Evolutionary conservation across 2,113 vertebrate species (phyloP), one percentile per base, ranked within the genome.

Genomic region (Cyanoderma ruficeps): DNA sequence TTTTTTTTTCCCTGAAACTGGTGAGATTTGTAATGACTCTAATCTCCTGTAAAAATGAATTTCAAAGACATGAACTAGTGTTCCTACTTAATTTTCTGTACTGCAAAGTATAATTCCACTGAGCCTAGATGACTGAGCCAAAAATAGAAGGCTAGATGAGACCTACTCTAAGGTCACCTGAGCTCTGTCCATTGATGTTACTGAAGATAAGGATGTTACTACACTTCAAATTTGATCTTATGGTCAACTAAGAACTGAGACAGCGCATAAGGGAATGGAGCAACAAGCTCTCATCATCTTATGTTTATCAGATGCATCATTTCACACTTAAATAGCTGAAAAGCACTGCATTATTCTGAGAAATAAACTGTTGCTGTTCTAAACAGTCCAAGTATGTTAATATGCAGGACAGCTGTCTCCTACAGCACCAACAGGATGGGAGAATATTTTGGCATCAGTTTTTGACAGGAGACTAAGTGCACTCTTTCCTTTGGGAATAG

Each of bases 71-170:
- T 8, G 21, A 67, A 83, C 71, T 59, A 69, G 31, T 55, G 46
- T 9, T 42, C 25, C 50, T 85, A 60, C 16, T 71, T 87, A 79
- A 84, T 95, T 96, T 86, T 60, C 80, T 91, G 77, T 52, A 52
- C 37, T 63, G 67, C 68, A 90, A 77, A 93, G 31, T 39, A 83
- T 75, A 88, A 56, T 57, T 88, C 50, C 50, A 55, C 44, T 67
- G 63, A 96, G 59, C 76, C 44, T 72, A 50, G 77, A 88, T 41
- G 46, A 86, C 79, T 88, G 50, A 93, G 65, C 35, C 83, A 81
- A 86, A 94, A 93, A 94, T 83, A 96, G 90, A 88, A 86, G 21
- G 67, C 74, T 74, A 93, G 42, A 80, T 88, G 64, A 93, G 86
- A 95, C 46, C 41, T 69, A 24, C 42, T 76, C 57, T 79, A 95